Percentiles rank a stretch among this genome's conserved stretches.
Evolutionary conservation across 1,140 invertebrate species (phyloP).

Genomic region (Antheraea mylitta): DNA sequence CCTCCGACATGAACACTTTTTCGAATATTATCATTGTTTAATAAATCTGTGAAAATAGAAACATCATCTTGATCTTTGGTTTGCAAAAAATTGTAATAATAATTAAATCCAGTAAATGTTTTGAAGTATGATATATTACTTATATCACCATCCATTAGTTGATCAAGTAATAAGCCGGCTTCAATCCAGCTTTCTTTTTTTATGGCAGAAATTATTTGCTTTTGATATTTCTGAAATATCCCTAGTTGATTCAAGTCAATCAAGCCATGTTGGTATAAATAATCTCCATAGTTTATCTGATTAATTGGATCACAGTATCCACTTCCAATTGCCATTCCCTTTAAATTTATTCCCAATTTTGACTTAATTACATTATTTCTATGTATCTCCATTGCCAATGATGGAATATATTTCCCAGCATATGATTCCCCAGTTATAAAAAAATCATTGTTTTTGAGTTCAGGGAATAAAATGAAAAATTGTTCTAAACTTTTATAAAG

Average conservation of each 20-base stretch:
- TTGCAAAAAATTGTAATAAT: conserved; percentile 90
- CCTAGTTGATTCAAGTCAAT: conserved; percentile 79
- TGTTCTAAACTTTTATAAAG: conserved; percentile 82
- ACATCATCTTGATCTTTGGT: conserved; percentile 61
- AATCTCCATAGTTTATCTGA: conserved; percentile 83
- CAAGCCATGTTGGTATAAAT: conserved; percentile 83
- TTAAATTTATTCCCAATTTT: conserved; percentile 81
- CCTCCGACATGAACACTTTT: conserved; percentile 90
- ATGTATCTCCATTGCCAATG: conserved; percentile 86
- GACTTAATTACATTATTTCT: conserved; percentile 78
- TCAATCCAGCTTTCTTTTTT: conserved; percentile 80
- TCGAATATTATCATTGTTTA: conserved; percentile 81
- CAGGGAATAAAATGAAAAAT: conserved; percentile 85
- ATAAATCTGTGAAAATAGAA: conserved; percentile 67
- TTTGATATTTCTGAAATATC: conserved; percentile 81
- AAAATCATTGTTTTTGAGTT: conserved; percentile 84
- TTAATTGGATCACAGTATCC: conserved; percentile 83
- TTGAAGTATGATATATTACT: conserved; percentile 83
- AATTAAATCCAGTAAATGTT: conserved; percentile 87
- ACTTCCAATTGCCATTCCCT: conserved; percentile 83
- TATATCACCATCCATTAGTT: conserved; percentile 81
- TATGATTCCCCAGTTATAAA: conserved; percentile 92
- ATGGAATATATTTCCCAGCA: conserved; percentile 90
- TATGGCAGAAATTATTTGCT: conserved; percentile 80
- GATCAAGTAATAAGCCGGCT: conserved; percentile 84